Conservation (phyloP, 2,797 vertebrate genomes). For the Eutrigla gurnardus region DNA sequence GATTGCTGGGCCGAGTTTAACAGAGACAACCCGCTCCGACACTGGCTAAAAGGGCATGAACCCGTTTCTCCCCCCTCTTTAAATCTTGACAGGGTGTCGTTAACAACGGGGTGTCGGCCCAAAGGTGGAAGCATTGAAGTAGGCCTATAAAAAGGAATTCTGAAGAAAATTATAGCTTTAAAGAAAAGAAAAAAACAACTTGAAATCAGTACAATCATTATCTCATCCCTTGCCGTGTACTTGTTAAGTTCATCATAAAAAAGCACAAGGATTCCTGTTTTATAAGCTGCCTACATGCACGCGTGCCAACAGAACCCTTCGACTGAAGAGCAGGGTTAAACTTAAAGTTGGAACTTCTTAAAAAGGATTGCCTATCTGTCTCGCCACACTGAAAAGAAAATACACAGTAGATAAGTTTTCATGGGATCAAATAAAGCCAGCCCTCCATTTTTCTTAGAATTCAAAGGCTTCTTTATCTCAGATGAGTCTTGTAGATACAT, state of each 20-base stretch:
- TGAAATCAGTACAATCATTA: background rate
- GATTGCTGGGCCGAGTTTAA: constrained; percentile 25
- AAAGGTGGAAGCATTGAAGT: constrained; percentile 8
- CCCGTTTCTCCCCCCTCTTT: background rate
- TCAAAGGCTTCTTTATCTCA: constrained; percentile 4
- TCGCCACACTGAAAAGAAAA: background rate
- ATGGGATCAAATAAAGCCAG: constrained; percentile 1
- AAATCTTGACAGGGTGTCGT: constrained; percentile 34
- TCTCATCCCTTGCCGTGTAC: background rate
- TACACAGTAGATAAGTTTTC: background rate
- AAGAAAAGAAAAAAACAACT: background rate
- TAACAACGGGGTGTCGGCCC: constrained; percentile 46
- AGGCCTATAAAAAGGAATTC: background rate
- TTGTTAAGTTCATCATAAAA: background rate
- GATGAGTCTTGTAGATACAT: constrained; percentile 18
- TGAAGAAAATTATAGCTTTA: constrained; percentile 5
- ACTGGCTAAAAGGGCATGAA: constrained; percentile 13
- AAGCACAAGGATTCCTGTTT: background rate
- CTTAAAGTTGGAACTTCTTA: background rate
- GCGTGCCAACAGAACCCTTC: background rate
- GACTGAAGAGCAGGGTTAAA: background rate
- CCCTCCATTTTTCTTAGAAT: constrained; percentile 3
- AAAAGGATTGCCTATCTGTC: background rate
- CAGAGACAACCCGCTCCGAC: constrained; percentile 28
- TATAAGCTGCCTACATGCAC: background rate